Conservation (phyloP, 1,140 invertebrate species). For the Eupristina koningsbergeri region DNA sequence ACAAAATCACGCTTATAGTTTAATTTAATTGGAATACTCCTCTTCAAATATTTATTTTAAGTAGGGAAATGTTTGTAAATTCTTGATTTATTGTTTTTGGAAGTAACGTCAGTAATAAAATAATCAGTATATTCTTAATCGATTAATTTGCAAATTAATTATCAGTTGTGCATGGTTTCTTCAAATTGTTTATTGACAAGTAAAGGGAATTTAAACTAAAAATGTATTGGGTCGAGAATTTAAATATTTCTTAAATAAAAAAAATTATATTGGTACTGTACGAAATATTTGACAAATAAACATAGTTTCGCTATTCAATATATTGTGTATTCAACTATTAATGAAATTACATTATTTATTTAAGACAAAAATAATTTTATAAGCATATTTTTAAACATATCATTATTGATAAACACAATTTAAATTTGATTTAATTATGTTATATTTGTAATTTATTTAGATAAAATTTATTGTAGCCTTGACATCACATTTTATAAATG, state of each 20-base stretch:
- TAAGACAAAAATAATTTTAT: neutral
- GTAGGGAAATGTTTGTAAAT: neutral
- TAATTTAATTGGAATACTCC: neutral
- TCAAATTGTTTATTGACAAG: no score
- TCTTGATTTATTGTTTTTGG: no score
- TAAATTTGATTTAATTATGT: neutral
- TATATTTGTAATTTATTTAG: no score
- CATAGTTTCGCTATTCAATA: neutral
- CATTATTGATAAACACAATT: neutral
- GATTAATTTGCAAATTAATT: no score
- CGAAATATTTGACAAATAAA: neutral
- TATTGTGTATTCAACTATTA: neutral
- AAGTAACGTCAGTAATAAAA: no score
- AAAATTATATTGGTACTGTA: neutral
- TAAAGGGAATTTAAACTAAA: no score
- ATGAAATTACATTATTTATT: neutral
- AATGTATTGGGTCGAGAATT: no score
- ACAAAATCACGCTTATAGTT: neutral
- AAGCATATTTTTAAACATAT: neutral
- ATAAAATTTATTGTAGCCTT: no score
- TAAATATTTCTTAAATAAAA: no score
- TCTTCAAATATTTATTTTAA: neutral
- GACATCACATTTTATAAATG: no score
- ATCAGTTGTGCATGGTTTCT: no score
- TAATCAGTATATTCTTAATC: no score